Percentiles rank a stretch among this genome's conserved stretches.
Evolutionary conservation across 2,113 vertebrate genomes (phyloP).

Genomic region (Mastomys coucha): DNA sequence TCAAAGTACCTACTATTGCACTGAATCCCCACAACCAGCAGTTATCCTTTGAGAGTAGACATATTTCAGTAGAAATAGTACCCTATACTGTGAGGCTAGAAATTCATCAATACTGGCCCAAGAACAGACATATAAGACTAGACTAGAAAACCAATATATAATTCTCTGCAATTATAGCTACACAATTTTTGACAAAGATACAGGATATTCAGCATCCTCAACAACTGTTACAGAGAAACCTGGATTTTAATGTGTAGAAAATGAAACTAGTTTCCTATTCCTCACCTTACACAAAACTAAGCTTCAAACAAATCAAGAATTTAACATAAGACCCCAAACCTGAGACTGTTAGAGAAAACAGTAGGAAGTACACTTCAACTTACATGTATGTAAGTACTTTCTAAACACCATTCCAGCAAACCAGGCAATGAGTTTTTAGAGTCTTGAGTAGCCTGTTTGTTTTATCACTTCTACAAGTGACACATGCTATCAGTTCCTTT

Average conservation of each 20-base stretch:
- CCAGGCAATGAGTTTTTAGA: not conserved
- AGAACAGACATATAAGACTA: not conserved
- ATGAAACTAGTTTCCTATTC: not conserved
- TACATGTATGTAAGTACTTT: not conserved
- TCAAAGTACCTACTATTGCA: not conserved
- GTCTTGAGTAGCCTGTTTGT: not conserved
- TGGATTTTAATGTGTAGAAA: not conserved
- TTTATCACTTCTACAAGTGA: not conserved
- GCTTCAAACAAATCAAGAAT: not conserved
- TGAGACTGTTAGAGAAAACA: not conserved
- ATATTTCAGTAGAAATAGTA: slow-evolving; percentile 1
- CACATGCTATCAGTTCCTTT: not conserved
- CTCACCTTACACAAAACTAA: not conserved
- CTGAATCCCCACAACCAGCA: not conserved
- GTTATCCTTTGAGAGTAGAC: not conserved
- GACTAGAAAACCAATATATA: not conserved
- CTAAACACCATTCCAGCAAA: not conserved
- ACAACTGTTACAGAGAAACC: not conserved
- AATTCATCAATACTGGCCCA: not conserved
- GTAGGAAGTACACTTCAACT: not conserved
- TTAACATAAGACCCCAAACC: not conserved
- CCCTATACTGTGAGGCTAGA: not conserved
- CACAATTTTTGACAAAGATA: not conserved
- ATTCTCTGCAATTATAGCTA: not conserved
- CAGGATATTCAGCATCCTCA: not conserved